phyloP scores from a whole-genome alignment of 2,888 invertebrate genomes.

The Chrysotoxum bicinctum region DNA sequence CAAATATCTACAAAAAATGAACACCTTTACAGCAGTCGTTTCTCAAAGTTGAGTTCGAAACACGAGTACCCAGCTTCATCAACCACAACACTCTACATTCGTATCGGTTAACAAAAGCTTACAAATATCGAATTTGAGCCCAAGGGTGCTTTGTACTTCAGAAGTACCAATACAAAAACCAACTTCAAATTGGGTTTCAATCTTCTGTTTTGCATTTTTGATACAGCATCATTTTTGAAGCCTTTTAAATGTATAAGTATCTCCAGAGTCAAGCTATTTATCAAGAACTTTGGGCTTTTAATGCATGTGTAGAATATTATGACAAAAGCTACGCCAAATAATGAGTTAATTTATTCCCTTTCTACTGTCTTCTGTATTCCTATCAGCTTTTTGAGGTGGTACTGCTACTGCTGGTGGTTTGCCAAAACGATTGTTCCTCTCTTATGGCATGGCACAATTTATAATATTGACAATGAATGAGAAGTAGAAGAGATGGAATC shows the following conservation, averaged over 20 bases:
- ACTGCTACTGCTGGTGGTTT: not conserved
- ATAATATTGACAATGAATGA: slow-evolving; percentile 59
- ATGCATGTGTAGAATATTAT: slow-evolving; percentile 7
- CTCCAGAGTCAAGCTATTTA: not conserved
- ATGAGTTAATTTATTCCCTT: slow-evolving; percentile 28
- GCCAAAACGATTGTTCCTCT: slow-evolving; percentile 35
- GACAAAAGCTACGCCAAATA: not conserved
- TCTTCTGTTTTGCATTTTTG: not conserved
- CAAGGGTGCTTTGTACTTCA: not conserved
- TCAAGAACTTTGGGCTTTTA: not conserved
- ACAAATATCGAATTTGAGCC: not conserved
- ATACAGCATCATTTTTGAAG: not conserved
- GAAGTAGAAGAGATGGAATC: slow-evolving; percentile 24
- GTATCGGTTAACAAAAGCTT: too few relatives aligned
- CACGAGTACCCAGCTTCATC: too few relatives aligned
- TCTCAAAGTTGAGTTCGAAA: too few relatives aligned
- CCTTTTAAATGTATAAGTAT: not conserved
- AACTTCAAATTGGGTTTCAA: not conserved
- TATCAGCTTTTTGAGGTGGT: not conserved
- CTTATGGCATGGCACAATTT: slow-evolving; percentile 47
- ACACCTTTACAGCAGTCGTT: too few relatives aligned
- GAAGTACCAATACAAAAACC: not conserved
- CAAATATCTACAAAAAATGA: too few relatives aligned
- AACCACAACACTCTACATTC: too few relatives aligned
- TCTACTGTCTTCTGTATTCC: not conserved